Base-by-base conservation (phyloP, 2,113 vertebrate genomes). In the Platycercus adscitus region DNA sequence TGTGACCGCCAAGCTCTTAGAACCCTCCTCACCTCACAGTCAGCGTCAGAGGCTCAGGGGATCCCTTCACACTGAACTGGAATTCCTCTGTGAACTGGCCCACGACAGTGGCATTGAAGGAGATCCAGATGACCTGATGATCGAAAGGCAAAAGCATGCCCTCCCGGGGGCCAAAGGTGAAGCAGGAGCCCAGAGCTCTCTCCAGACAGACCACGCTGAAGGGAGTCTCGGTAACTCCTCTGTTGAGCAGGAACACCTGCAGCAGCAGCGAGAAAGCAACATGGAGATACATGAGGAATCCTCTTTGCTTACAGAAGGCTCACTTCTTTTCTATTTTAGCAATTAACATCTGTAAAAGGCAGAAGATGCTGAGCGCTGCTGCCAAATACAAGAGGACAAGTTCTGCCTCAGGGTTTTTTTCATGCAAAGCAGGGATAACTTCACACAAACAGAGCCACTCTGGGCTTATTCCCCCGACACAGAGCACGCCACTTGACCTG, bases 1-100 rank as follows among this genome's bases (percentile, higher is more conserved):
- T 10, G 24, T 61, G 35, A 33, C 37, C 64, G 44, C 11, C 18
- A 10, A 58, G 31, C 17, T 75, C 33, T 60, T 39, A 23, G 3
- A 65, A 10, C 28, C 16, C 14, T 20, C 31, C 96, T 96, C 97
- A 99, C 99, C 98, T 98, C 89, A 99, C 96, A 33, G 98, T 98
- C 84, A 99, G 28, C 52, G 37, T 98, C 56, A 98, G 96, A 47
- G 95, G 98, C 56, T 98, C 72, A 2, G 98, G 97, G 56, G 98
- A 97, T 53, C 98, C 98, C 7, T 81, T 93, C 68, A 99, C 98
- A 66, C 9, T 76, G 53, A 99, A 96, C 41, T 91, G 85, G 90
- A 99, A 98, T 55, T 99, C 97, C 89, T 99, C 98, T 1, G 80
- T 97, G 72, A 99, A 99, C 26, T 93, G 68, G 31, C 99, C 99